Evolutionary conservation across 2,113 vertebrate genomes (phyloP).

Genomic region (Opisthocomus hoazin): DNA sequence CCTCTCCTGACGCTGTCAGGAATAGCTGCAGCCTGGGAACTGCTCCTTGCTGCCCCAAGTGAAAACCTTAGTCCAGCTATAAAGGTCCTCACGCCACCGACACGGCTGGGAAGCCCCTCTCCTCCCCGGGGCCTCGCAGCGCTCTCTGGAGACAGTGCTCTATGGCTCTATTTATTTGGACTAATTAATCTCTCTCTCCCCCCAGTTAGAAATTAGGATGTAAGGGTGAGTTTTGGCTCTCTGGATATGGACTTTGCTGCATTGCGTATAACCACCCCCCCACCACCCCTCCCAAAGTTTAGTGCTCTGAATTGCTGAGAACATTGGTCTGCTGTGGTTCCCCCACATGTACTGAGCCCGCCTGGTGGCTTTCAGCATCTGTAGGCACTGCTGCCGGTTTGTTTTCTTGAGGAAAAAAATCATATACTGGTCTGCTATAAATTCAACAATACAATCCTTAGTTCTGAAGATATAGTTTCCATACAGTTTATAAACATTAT

Average conservation of each 20-base stretch:
- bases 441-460: conserved; percentile 71
- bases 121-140: background rate
- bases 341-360: background rate
- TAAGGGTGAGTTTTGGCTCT: conserved; percentile 21
- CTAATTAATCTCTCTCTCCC: background rate
- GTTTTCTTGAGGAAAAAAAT: conserved; percentile 50
- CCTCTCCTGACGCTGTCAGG: background rate
- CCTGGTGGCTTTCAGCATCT: conserved; percentile 38
- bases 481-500: conserved; percentile 87
- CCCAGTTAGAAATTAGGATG: background rate
- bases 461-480: conserved; percentile 89
- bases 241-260: conserved; percentile 5
- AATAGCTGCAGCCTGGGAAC: background rate
- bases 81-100: conserved; percentile 45
- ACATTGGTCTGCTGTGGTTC: conserved; percentile 64
- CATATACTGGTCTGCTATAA: conserved; percentile 66
- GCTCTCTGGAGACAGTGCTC: conserved; percentile 7
- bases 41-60: conserved; percentile 13
- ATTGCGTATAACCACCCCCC: background rate
- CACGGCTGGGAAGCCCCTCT: conserved; percentile 7
- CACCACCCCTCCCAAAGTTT: background rate
- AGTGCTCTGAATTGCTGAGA: conserved; percentile 56
- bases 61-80: conserved; percentile 60
- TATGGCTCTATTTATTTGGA: conserved; percentile 22
- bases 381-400: conserved; percentile 45